Base-by-base conservation (phyloP, 2,888 invertebrate species). In the Gymnocheta viridis region DNA sequence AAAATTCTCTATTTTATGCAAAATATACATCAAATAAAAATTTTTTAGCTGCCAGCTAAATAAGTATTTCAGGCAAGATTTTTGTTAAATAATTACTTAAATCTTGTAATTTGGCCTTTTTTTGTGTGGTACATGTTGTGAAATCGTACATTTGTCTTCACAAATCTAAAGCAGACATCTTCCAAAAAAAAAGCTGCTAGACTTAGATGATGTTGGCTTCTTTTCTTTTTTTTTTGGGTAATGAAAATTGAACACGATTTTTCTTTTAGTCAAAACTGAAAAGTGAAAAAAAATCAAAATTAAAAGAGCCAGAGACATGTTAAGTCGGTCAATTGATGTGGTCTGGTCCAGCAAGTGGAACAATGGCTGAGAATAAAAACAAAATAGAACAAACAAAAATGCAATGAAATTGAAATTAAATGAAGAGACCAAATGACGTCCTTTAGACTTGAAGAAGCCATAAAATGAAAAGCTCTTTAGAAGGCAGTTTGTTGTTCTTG, bases 241-340 rank as follows among this genome's bases (percentile, higher is more conserved):
- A 79, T 38, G 51, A 44, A 78, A 79, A 47, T 66, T 60, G 32
- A 49, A 82, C 82, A 82, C 82, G 82, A 82, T 82, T 77, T 82
- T 64, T 69, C 58, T 66, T 66, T 66, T 64, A 77, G 10, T 24
- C 49, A 69, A 64, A 60, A 38, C 6, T 41, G 9, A 70, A 66
- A 29, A 12, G 10, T 4, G 17, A 54, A n/a, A 32, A 60, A 9
- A 49, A 38, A 22, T n/a, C 29, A 19, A 54, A 64, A 54, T 27
- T 51, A 29, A 7, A 76, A 41, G 24, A n/a, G n/a, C n/a, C n/a
- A n/a, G 62, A 58, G 58, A 56, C 73, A 67, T 38, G 17, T 56
- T 47, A 77, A 82, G 64, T 77, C 74, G 74, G 74, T 82, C 74
- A 69, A 74, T 62, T 49, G 49, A 60, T 67, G 66, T 44, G 70